These are phyloP conservation scores for Tiliacea citrago DNA, from an alignment of 2,888 invertebrate species.

Conservation along the genomic window DNA sequence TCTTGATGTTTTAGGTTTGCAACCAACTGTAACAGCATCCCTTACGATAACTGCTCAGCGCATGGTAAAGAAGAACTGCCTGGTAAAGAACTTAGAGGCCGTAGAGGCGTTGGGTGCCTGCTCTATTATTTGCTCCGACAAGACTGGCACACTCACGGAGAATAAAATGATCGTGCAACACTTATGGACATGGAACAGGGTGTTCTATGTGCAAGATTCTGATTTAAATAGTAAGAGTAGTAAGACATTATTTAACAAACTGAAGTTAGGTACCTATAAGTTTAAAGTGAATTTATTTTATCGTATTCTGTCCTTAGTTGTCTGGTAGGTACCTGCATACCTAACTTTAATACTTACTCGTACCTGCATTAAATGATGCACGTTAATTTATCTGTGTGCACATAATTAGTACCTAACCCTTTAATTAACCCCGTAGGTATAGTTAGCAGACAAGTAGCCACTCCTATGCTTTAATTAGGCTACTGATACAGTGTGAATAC, in stretches of 20 bases:
- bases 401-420: background rate
- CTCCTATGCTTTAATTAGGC: background rate
- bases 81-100: constrained; percentile 99
- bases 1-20: constrained; percentile 90
- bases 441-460: constrained; percentile 6
- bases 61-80: constrained; percentile 99
- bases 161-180: constrained; percentile 99
- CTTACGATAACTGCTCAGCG: constrained; percentile 99
- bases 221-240: constrained; percentile 75
- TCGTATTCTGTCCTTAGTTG: too few relatives aligned
- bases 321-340: too few relatives aligned
- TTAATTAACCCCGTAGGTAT: constrained; percentile 1
- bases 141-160: constrained; percentile 99
- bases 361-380: too few relatives aligned
- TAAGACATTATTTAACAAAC: background rate
- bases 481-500: constrained; percentile 8
- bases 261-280: background rate
- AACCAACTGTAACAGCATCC: constrained; percentile 99
- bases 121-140: constrained; percentile 99
- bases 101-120: constrained; percentile 99
- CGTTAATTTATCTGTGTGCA: background rate
- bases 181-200: constrained; percentile 98
- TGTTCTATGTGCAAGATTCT: constrained; percentile 95
- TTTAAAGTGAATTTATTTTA: background rate
- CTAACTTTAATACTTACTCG: too few relatives aligned